Percentiles rank a stretch among this genome's conserved stretches.
Evolutionary conservation across 2,113 vertebrate species (phyloP).

Genomic region (Equus przewalskii): DNA sequence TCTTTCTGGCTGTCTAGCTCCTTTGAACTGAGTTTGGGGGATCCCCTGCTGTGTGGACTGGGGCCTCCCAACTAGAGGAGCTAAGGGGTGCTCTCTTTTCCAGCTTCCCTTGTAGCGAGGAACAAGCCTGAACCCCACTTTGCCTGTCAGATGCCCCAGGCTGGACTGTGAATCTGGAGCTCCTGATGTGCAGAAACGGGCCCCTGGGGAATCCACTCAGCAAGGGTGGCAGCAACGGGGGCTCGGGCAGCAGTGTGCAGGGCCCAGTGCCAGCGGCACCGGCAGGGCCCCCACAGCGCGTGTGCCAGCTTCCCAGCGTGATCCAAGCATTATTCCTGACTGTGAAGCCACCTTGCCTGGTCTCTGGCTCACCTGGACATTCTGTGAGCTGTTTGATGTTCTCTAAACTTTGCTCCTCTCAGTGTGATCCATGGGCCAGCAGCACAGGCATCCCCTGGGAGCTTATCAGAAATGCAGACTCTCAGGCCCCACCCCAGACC

Average conservation of each 20-base stretch:
- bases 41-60: too few species aligned
- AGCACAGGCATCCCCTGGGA: not conserved
- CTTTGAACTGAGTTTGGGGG: not conserved
- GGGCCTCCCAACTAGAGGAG: not conserved
- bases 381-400: not conserved
- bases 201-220: not conserved
- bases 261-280: not conserved
- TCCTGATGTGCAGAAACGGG: not conserved
- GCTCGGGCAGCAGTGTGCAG: not conserved
- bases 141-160: rapidly evolving
- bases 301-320: not conserved
- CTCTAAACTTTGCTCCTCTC: not conserved
- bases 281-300: not conserved
- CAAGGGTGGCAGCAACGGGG: not conserved
- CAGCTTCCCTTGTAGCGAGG: not conserved
- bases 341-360: too few species aligned
- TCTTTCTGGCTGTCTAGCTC: not conserved
- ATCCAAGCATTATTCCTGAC: not conserved
- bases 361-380: not conserved
- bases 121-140: not conserved
- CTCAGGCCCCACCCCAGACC: not conserved
- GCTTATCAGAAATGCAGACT: not conserved
- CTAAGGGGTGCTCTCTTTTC: not conserved
- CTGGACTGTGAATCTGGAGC: not conserved
- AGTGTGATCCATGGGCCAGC: not conserved